These are phyloP conservation scores for Tetranychus piercei DNA, from an alignment of 2,888 invertebrate species.

Conservation along the genomic window DNA sequence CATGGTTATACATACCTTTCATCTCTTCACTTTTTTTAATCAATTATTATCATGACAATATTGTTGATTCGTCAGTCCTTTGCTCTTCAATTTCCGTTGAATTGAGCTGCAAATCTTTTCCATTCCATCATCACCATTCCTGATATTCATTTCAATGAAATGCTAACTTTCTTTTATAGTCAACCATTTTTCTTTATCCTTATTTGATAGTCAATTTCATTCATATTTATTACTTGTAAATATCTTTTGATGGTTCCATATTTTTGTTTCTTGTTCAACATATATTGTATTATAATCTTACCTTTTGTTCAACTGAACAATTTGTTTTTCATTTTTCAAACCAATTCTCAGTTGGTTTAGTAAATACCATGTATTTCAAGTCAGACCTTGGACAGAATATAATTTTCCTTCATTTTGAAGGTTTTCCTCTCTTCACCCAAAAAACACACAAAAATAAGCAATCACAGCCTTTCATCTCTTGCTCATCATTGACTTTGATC, in stretches of 20 bases:
- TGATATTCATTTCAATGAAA: not conserved
- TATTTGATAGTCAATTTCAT: not conserved
- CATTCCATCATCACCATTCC: not conserved
- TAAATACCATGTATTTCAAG: too few species aligned
- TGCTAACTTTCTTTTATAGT: not conserved
- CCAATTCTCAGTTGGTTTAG: too few species aligned
- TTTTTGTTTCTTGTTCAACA: not conserved
- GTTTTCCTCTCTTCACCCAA: too few species aligned
- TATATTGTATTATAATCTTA: not conserved
- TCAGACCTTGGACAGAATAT: too few species aligned
- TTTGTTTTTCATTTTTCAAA: too few species aligned
- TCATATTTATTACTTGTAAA: not conserved
- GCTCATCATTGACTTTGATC: too few species aligned
- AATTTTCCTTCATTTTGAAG: too few species aligned
- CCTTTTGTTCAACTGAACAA: too few species aligned
- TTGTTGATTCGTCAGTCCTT: not conserved
- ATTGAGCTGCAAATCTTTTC: not conserved
- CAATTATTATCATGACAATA: not conserved
- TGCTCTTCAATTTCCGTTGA: not conserved
- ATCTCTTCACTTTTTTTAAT: not conserved
- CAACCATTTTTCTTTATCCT: not conserved
- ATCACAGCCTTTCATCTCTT: too few species aligned
- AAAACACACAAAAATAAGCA: too few species aligned
- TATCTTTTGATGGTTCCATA: not conserved
- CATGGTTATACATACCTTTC: not conserved